A percentile compares a stretch with the other conserved stretches of the same genome.
Evolutionary conservation across 2,888 invertebrate species (phyloP).

Genomic region (Cephus rjabovi): DNA sequence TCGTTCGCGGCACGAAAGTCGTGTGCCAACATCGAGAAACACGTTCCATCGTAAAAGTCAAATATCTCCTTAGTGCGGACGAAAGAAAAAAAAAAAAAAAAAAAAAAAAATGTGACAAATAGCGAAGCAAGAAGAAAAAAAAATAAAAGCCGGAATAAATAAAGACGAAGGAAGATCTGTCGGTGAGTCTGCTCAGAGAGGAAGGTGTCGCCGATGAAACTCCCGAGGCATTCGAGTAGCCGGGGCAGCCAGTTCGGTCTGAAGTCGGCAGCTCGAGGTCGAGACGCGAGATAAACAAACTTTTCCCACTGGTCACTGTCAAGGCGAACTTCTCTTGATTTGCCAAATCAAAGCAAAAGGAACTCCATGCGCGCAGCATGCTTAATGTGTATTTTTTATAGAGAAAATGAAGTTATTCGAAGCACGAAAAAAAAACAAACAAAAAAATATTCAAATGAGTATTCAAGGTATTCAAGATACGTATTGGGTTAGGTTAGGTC

Average conservation of each 20-base stretch:
- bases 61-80: neutral
- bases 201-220: neutral
- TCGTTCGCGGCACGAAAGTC: neutral
- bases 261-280: conserved; percentile 12
- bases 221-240: neutral
- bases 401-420: neutral
- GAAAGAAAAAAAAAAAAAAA: neutral
- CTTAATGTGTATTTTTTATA: too few species aligned
- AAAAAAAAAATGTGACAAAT: neutral
- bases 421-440: neutral
- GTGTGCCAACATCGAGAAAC: neutral
- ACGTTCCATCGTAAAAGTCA: neutral
- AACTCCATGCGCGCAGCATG: neutral
- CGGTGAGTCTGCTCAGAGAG: too few species aligned
- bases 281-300: conserved; percentile 4
- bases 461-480: neutral
- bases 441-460: neutral
- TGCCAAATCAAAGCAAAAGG: neutral
- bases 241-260: neutral
- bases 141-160: neutral
- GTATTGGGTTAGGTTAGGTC: neutral
- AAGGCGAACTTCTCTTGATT: conserved; percentile 10
- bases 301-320: conserved; percentile 21
- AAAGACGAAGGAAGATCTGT: neutral
- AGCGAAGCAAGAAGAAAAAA: neutral